phyloP scores from a whole-genome alignment of 2,797 vertebrate genomes.

The Coregonus suidteri region DNA sequence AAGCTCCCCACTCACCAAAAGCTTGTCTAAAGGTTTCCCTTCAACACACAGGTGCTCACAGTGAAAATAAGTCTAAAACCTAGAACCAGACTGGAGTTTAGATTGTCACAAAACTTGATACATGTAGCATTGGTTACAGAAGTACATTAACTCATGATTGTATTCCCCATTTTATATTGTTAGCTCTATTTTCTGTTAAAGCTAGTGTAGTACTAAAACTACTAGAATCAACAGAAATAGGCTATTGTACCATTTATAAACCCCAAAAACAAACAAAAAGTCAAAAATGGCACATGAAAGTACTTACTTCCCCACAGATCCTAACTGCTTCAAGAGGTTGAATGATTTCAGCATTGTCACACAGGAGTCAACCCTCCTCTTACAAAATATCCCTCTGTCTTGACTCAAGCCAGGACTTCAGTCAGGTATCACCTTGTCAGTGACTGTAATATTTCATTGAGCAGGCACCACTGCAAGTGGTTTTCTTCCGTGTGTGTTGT shows the following conservation, averaged over 20 bases:
- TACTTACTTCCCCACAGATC: slow-evolving; percentile 69
- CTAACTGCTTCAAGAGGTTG: slow-evolving; percentile 74
- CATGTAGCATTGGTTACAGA: neutral
- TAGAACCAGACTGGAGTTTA: neutral
- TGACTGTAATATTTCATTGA: slow-evolving; percentile 32
- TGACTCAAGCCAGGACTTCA: neutral
- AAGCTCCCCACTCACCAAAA: neutral
- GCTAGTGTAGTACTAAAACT: neutral
- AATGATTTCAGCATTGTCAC: slow-evolving; percentile 74
- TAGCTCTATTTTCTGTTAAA: neutral
- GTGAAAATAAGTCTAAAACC: neutral
- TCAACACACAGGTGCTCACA: neutral
- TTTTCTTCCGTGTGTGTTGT: neutral
- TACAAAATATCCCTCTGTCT: slow-evolving; percentile 36
- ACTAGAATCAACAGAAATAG: too few relatives aligned
- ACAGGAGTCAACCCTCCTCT: slow-evolving; percentile 36
- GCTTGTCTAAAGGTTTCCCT: neutral
- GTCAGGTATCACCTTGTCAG: neutral
- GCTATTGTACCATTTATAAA: neutral
- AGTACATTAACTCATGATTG: neutral
- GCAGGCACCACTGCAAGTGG: slow-evolving; percentile 1
- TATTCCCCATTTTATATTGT: neutral
- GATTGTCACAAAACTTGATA: neutral
- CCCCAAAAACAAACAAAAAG: neutral
- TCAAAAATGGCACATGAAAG: slow-evolving; percentile 18